Conservation (phyloP, 2,888 invertebrate genomes). For the Himalopsyche kuldschensis region DNA sequence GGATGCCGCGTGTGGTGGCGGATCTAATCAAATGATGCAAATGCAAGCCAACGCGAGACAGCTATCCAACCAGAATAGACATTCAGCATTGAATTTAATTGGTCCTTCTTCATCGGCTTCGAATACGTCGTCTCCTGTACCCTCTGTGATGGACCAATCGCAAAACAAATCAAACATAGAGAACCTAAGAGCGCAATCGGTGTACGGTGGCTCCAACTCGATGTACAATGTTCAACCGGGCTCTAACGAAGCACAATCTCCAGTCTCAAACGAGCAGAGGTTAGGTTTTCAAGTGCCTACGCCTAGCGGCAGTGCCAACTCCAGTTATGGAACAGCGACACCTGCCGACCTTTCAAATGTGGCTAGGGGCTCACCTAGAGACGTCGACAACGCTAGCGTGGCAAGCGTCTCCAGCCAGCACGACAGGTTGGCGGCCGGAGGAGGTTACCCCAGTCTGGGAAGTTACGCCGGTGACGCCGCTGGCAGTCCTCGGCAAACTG, state of each 20-base stretch:
- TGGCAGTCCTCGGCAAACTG: conserved; percentile 42
- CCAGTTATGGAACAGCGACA: conserved; percentile 36
- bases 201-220: conserved; percentile 18
- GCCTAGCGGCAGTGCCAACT: conserved; percentile 38
- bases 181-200: conserved; percentile 18
- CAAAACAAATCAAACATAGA: conserved; percentile 28
- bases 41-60: conserved; percentile 39
- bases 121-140: conserved; percentile 37
- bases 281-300: conserved; percentile 40
- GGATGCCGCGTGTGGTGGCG: conserved; percentile 31
- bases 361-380: conserved; percentile 43
- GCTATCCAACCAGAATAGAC: conserved; percentile 34
- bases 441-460: conserved; percentile 41
- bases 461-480: conserved; percentile 45
- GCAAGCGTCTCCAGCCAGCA: conserved; percentile 42
- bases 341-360: conserved; percentile 38
- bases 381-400: conserved; percentile 44
- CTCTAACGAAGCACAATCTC: conserved; percentile 36
- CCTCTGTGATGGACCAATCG: conserved; percentile 31
- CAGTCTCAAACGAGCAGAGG: conserved; percentile 38
- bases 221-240: conserved; percentile 34
- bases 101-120: conserved; percentile 36
- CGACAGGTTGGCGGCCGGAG: conserved; percentile 47
- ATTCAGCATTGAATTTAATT: conserved; percentile 39
- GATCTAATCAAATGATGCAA: conserved; percentile 39